A percentile compares a stretch with the other conserved stretches of the same genome.
These are phyloP conservation scores for western clawed frog (Xenopus tropicalis) DNA, from an alignment of 2,113 vertebrate genomes.

Conservation along the genomic window DNA sequence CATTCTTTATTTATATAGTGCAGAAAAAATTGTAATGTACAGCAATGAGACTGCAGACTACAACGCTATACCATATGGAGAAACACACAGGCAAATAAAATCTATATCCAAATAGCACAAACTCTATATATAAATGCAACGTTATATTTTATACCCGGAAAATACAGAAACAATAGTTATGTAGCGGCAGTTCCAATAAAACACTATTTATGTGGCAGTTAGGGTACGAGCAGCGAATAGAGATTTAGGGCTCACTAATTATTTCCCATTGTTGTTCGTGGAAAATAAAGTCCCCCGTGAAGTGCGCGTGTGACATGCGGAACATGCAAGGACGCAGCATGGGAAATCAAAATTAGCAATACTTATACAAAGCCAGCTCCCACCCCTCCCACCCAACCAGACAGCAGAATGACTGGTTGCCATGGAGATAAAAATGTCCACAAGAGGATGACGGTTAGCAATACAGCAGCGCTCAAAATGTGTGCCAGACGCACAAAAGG, in stretches of 20 bases:
- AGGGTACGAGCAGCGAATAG: background rate
- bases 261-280: conserved; percentile 15
- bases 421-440: conserved; percentile 38
- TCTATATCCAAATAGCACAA: too few relatives aligned
- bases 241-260: conserved; percentile 6
- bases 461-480: conserved; percentile 26
- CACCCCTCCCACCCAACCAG: conserved; percentile 4
- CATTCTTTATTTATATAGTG: too few relatives aligned
- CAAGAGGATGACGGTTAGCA: conserved; percentile 27
- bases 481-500: conserved; percentile 17
- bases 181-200: background rate
- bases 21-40: too few relatives aligned
- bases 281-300: conserved; percentile 18
- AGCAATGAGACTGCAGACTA: too few relatives aligned
- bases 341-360: conserved; percentile 20
- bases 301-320: background rate
- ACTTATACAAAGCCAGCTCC: conserved; percentile 1
- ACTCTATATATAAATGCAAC: too few relatives aligned
- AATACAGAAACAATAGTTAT: background rate
- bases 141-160: too few relatives aligned
- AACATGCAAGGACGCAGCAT: conserved; percentile 22
- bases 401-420: conserved; percentile 22
- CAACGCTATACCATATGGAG: too few relatives aligned
- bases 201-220: background rate
- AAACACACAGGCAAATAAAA: too few relatives aligned